Conservation (phyloP, 2,888 invertebrate genomes). For the Aleiodes alternator region DNA sequence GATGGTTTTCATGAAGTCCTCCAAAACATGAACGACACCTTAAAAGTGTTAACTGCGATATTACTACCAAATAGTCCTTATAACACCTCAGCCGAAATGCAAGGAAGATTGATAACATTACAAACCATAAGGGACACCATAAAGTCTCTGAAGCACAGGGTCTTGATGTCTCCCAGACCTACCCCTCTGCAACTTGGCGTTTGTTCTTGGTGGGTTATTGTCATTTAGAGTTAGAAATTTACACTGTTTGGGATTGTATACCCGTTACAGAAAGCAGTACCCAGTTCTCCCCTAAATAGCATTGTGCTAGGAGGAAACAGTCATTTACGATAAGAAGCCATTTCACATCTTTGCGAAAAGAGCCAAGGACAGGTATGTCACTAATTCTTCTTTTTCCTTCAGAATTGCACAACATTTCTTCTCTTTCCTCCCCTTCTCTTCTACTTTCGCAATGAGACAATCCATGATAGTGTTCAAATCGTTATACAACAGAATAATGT, state of each 20-base stretch:
- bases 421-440: constrained; percentile 23
- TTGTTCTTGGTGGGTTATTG: constrained; percentile 47
- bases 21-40: constrained; percentile 2
- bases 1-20: too few relatives aligned
- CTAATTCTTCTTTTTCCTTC: constrained; percentile 25
- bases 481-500: constrained; percentile 68
- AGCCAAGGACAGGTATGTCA: constrained; percentile 5
- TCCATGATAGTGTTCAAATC: constrained; percentile 49
- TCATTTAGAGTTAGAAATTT: constrained; percentile 60
- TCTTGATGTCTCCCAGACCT: constrained; percentile 12
- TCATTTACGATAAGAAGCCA: constrained; percentile 73
- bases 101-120: constrained; percentile 41
- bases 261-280: not conserved
- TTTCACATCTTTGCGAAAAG: constrained; percentile 59
- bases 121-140: not conserved
- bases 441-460: constrained; percentile 5
- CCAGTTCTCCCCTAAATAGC: constrained; percentile 65
- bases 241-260: constrained; percentile 28
- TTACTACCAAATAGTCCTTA: not conserved
- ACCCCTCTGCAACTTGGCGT: not conserved
- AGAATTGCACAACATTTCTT: not conserved
- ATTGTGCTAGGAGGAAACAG: constrained; percentile 71
- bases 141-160: constrained; percentile 13
- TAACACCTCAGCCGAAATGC: constrained; percentile 29
- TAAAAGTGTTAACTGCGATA: constrained; percentile 3